Evolutionary conservation across 2,113 vertebrate species (phyloP).

Genomic region (Sinocyclocheilus anshuiensis): DNA sequence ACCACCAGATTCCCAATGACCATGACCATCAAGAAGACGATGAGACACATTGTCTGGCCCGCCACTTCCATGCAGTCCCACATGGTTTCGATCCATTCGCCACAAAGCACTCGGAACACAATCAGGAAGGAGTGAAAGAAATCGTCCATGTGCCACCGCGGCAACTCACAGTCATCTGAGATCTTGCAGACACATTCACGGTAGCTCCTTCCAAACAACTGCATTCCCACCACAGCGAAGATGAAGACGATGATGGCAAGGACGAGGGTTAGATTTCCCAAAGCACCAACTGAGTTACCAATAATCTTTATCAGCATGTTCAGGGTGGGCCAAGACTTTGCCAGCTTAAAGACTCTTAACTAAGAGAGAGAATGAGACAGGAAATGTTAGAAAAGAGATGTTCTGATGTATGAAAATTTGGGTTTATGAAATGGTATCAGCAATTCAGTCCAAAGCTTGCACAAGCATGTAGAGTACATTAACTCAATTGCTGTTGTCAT

Average conservation of each 20-base stretch:
- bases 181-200: slow-evolving; percentile 92
- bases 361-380: slow-evolving; percentile 58
- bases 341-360: slow-evolving; percentile 96
- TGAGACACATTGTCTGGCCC: slow-evolving; percentile 90
- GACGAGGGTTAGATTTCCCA: slow-evolving; percentile 94
- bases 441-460: neutral
- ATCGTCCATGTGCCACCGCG: slow-evolving; percentile 98
- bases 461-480: neutral
- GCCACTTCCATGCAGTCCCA: slow-evolving; percentile 99
- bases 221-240: slow-evolving; percentile 98
- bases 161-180: slow-evolving; percentile 79
- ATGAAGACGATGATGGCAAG: slow-evolving; percentile 99
- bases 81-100: slow-evolving; percentile 99
- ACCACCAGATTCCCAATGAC: slow-evolving; percentile 99
- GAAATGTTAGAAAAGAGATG: neutral
- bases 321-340: slow-evolving; percentile 97
- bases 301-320: slow-evolving; percentile 99
- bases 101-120: slow-evolving; percentile 94
- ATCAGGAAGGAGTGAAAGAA: slow-evolving; percentile 99
- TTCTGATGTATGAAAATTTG: neutral
- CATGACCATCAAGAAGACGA: slow-evolving; percentile 99
- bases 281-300: slow-evolving; percentile 93
- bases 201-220: slow-evolving; percentile 96
- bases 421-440: neutral
- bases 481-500: neutral